Base-by-base conservation (phyloP, 2,113 vertebrate genomes). In the Mormyrus lacerda region DNA sequence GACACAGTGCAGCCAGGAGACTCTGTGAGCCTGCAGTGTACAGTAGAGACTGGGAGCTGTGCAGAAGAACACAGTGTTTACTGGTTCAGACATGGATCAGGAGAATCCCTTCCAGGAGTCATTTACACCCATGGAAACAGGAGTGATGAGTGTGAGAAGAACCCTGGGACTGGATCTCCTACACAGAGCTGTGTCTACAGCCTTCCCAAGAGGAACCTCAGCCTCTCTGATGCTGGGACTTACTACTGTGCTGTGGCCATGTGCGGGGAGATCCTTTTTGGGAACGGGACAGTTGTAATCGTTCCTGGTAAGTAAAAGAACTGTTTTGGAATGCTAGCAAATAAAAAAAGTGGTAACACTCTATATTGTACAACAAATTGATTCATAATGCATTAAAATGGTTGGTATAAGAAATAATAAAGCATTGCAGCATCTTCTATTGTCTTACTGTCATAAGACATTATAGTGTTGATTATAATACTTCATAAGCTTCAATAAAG, bases 1-100 rank as follows among this genome's bases (percentile, higher is more conserved):
- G 51, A 91, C 42, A 42, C 35, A 47, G 6, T 90, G 73, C 89
- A 91, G 7, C 65, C 47, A 15, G 93, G 92, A 6, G 91, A 89
- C 45, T 93, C 92, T 31, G 92, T 93, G 73, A 91, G 45, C 79
- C 50, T 94, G 53, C 89, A 85, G 58, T 95, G 94, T 58, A 92
- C 91, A 13, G 89, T 94, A 1, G 47, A 88, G 19, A 69, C 89
- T 50, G 79, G 88, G 69, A 86, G 7, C 58, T 93, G 93, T 90
- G 87, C 89, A 1, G 91, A 45, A 91, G 89, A 69, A 47, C 82
- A 87, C 76, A 90, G 69, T 24, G 91, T 95, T n/a, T 94, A 94
- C 91, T 94, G 94, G 94, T 92, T 94, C 88, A 91, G 79, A 87
- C 45, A 89, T 0, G 91, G 87, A 69, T 55, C 82, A 45, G 65